These are phyloP conservation scores for Elephantulus edwardii DNA, from an alignment of 2,113 vertebrate genomes.

Conservation along the genomic window DNA sequence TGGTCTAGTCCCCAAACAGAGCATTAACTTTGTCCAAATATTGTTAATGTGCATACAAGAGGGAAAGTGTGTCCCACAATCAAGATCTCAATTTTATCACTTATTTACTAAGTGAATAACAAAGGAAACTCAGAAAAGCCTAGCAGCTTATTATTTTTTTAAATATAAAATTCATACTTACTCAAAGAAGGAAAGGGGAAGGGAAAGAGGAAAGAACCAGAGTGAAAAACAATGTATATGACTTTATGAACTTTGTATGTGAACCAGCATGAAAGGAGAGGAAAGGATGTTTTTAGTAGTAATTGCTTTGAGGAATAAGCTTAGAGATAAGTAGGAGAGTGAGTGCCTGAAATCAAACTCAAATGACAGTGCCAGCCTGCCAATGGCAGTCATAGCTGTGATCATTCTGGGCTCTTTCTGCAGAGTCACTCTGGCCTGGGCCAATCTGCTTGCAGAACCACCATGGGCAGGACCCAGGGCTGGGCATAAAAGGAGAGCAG, in stretches of 20 bases:
- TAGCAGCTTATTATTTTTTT: neutral
- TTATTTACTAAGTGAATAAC: neutral
- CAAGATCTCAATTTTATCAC: neutral
- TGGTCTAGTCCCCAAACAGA: neutral
- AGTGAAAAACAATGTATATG: no score
- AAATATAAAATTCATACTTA: neutral
- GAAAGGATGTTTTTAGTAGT: neutral
- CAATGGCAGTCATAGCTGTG: neutral
- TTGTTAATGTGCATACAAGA: neutral
- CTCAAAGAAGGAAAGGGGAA: no score
- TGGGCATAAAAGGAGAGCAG: constrained; percentile 36
- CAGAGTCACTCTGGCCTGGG: neutral
- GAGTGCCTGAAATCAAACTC: neutral
- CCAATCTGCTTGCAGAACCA: constrained; percentile 45
- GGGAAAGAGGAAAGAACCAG: no score
- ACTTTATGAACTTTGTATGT: no score
- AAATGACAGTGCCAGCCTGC: neutral
- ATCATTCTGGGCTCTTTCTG: neutral
- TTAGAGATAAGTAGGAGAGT: neutral
- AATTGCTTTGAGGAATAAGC: neutral
- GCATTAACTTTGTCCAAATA: no score
- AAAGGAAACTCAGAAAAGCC: neutral
- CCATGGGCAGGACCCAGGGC: neutral
- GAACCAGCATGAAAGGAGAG: no score
- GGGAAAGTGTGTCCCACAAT: neutral